A percentile compares a stretch with the other conserved stretches of the same genome.
Conservation (phyloP, 35 echinoderm and acorn worm species). For the Apostichopus californicus region DNA sequence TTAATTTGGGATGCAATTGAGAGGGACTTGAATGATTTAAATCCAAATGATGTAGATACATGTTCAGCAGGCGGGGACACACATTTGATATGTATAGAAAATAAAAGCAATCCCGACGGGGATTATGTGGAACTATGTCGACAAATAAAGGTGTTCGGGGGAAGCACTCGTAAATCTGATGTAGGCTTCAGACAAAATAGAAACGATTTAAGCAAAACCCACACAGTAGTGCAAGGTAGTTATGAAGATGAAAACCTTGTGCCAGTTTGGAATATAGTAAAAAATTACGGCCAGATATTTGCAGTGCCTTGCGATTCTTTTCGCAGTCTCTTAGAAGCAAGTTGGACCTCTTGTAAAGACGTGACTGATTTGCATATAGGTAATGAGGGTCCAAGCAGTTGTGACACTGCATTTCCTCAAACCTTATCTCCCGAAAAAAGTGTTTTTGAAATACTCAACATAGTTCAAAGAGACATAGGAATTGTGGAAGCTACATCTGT, state of each 20-base stretch:
- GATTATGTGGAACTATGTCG: neutral
- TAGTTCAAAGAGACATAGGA: neutral
- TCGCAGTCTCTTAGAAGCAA: neutral
- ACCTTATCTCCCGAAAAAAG: no score
- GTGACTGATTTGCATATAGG: neutral
- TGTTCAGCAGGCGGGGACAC: neutral
- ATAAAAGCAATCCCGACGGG: neutral
- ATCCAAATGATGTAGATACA: neutral
- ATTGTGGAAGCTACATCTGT: neutral
- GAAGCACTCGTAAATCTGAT: neutral
- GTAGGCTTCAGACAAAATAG: neutral
- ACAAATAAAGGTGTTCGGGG: neutral
- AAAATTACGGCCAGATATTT: neutral
- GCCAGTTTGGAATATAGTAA: conserved; percentile 8
- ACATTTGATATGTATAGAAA: neutral
- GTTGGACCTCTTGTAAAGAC: neutral
- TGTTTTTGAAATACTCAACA: neutral
- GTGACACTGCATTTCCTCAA: no score
- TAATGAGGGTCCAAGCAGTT: neutral
- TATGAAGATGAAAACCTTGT: neutral
- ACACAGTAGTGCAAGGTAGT: neutral
- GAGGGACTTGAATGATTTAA: neutral
- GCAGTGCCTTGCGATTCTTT: neutral
- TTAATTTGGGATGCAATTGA: neutral
- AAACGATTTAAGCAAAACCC: neutral